These are phyloP conservation scores for Pasiphila rectangulata DNA, from an alignment of 2,888 invertebrate genomes.

Conservation along the genomic window DNA sequence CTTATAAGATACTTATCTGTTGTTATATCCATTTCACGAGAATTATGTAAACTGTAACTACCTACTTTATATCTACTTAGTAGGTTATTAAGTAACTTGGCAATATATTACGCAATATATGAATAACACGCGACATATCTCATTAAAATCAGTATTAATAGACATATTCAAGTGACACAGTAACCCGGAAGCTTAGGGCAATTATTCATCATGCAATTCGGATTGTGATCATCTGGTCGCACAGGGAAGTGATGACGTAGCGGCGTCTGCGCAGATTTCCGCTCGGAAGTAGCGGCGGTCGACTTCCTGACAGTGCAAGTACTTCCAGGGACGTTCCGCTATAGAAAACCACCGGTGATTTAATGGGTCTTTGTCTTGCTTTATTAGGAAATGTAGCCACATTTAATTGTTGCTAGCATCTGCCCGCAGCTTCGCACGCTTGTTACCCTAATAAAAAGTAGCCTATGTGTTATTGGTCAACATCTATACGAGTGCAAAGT, in stretches of 20 bases:
- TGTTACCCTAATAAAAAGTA: too few relatives aligned
- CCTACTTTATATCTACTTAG: too few relatives aligned
- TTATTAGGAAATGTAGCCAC: slow-evolving; percentile 7
- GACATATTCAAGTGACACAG: slow-evolving; percentile 7
- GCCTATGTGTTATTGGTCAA: too few relatives aligned
- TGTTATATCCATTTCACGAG: too few relatives aligned
- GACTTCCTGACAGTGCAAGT: slow-evolving; percentile 59
- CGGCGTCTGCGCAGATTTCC: slow-evolving; percentile 58
- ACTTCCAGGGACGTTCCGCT: slow-evolving; percentile 46
- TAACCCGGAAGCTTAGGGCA: slow-evolving; percentile 9
- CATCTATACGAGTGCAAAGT: too few relatives aligned
- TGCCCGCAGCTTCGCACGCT: too few relatives aligned
- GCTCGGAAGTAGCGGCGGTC: slow-evolving; percentile 55
- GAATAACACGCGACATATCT: too few relatives aligned
- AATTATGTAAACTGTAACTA: too few relatives aligned
- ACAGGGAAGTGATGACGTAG: slow-evolving; percentile 56
- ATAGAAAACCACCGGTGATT: slow-evolving; percentile 27
- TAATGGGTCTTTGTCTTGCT: slow-evolving; percentile 14
- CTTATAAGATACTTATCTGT: too few relatives aligned
- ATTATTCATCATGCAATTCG: background rate
- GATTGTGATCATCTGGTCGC: slow-evolving; percentile 24
- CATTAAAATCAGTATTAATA: too few relatives aligned
- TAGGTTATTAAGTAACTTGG: background rate
- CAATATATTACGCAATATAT: too few relatives aligned
- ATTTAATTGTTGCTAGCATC: slow-evolving; percentile 22